phyloP scores from a whole-genome alignment of 92 coral and sea anemone species.

The Phenganax subtilis region DNA sequence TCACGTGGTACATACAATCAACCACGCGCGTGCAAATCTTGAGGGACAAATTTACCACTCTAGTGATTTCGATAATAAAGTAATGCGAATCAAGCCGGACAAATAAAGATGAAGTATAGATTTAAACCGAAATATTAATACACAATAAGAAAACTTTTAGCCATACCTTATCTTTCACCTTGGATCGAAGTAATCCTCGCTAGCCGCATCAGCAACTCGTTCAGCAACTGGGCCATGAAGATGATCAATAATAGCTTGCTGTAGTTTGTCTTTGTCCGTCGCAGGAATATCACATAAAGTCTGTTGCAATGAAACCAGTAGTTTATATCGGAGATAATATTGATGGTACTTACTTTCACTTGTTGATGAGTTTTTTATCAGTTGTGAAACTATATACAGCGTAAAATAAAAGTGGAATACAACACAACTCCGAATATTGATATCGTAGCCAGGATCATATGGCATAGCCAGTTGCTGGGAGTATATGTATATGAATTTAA shows the following conservation, averaged over 20 bases:
- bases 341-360: not conserved
- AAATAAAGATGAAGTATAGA: not conserved
- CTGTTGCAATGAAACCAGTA: conserved; percentile 31
- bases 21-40: no score
- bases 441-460: no score
- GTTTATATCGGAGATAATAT: not conserved
- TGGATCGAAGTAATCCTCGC: conserved; percentile 42
- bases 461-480: no score
- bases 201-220: conserved; percentile 25
- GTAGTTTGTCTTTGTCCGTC: conserved; percentile 34
- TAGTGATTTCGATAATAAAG: no score
- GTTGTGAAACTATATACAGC: no score
- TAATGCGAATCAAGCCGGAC: no score
- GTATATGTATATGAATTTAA: no score
- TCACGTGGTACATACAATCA: no score
- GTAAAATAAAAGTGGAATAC: no score
- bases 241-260: conserved; percentile 37
- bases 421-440: no score
- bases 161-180: conserved; percentile 4
- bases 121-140: not conserved
- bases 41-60: no score
- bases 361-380: no score
- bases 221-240: conserved; percentile 41
- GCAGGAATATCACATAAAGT: conserved; percentile 40
- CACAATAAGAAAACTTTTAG: not conserved